Percentiles rank a stretch among this genome's conserved stretches.
These are phyloP conservation scores for Macrochelys suwanniensis DNA, from an alignment of 2,797 vertebrate species.

Conservation along the genomic window DNA sequence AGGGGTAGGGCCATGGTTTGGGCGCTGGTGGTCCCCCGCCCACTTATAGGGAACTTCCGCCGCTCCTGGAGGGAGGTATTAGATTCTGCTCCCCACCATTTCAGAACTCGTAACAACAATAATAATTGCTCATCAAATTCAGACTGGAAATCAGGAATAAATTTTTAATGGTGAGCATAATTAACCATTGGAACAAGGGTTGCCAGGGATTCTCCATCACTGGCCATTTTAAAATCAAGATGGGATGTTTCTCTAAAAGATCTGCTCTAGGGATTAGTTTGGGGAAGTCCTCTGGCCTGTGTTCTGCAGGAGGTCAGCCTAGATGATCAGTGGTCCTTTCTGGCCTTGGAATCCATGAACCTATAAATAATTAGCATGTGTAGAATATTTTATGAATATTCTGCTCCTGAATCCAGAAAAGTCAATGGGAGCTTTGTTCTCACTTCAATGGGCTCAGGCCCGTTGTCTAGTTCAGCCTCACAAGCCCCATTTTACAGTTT, in stretches of 20 bases:
- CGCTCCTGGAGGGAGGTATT: neutral
- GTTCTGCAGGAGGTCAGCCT: neutral
- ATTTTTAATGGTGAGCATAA: neutral
- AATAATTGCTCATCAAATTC: neutral
- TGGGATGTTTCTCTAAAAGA: neutral
- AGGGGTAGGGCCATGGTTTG: neutral
- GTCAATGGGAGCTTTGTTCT: neutral
- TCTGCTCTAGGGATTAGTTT: neutral
- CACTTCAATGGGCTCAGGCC: neutral
- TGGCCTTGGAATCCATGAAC: neutral
- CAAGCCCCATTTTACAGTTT: neutral
- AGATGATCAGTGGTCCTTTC: neutral
- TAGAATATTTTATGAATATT: no score
- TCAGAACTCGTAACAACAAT: neutral
- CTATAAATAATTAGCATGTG: neutral
- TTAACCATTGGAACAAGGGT: neutral
- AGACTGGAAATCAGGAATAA: neutral
- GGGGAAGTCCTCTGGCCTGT: neutral
- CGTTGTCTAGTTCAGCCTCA: accelerated
- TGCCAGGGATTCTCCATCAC: neutral
- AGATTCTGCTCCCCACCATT: neutral
- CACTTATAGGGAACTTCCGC: neutral
- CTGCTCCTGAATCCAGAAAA: neutral
- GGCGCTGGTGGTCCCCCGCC: no score
- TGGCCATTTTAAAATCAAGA: neutral